Evolutionary conservation across 2,888 invertebrate genomes (phyloP), one percentile per base, ranked within the genome.

Genomic region (Periphyllus acericola): DNA sequence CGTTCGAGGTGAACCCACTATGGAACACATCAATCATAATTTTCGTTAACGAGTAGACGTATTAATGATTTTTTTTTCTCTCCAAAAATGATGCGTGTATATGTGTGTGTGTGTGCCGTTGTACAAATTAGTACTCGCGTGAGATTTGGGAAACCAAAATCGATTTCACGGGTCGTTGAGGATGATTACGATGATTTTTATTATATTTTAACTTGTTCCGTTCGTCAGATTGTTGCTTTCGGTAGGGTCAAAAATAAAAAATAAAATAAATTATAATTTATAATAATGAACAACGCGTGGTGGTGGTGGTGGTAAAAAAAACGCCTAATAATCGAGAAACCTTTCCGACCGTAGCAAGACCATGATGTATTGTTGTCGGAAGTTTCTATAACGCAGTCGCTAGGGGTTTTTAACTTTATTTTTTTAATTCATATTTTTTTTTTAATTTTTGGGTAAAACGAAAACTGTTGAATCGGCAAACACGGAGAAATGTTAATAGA

Each of bases 91-190:
- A 34, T 34, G 34, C 19, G 40, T 25, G 46, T 46, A 14, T 46
- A 14, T 14, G 46, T 46, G 14, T 40, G 40, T 40, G 40, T 34
- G 55, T 74, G 21, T 36, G 21, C 25, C 14, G 46, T 14, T 46
- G 46, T 29, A 29, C 85, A 29, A 79, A 86, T 36, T 71, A 72
- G 80, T 40, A 86, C 72, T 80, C 79, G 29, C 55, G 79, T 55
- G 79, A 60, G 55, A 86, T 79, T 80, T 8, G 55, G 40, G 55
- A 55, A 80, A 86, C 46, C 4, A 78, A 86, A 86, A 86, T 86
- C 79, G 79, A 86, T 86, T 86, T 79, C 79, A 86, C 79, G 86
- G 86, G 34, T 60, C 86, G 86, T 71, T 72, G 79, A 60, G 72
- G 79, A 86, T 80, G 86, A 85, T 85, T 85, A 80, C 52, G 85